A percentile compares a stretch with the other conserved stretches of the same genome.
These are phyloP conservation scores for Sclerurus mexicanus DNA, from an alignment of 2,113 vertebrate genomes.

Conservation along the genomic window DNA sequence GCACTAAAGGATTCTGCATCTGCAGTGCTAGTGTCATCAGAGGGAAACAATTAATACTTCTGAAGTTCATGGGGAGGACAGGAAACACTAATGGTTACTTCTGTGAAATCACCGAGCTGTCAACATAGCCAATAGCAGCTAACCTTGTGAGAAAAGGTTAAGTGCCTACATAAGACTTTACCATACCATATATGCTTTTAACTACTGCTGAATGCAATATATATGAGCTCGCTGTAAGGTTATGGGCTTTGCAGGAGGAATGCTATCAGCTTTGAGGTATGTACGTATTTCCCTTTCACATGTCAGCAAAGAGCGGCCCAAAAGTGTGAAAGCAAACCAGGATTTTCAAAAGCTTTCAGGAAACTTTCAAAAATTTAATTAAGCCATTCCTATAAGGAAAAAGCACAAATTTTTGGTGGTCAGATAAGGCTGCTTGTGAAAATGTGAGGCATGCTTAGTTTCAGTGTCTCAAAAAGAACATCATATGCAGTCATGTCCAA, in stretches of 20 bases:
- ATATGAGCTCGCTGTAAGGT: background rate
- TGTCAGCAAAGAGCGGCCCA: background rate
- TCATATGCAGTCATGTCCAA: background rate
- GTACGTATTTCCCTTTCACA: background rate
- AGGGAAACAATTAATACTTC: conserved; percentile 31
- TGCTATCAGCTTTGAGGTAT: background rate
- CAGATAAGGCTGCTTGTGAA: background rate
- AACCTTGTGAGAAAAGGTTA: background rate
- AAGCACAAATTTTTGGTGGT: background rate
- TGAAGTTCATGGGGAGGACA: conserved; percentile 30
- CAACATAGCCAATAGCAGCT: background rate
- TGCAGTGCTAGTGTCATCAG: background rate
- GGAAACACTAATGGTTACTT: conserved; percentile 18
- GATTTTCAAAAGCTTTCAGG: background rate
- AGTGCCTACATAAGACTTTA: background rate
- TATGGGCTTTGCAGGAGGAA: background rate
- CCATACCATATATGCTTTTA: background rate
- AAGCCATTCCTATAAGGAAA: background rate
- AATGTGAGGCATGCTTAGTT: background rate
- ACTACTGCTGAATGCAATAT: background rate
- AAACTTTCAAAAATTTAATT: background rate
- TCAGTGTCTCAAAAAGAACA: background rate
- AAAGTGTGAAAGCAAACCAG: background rate
- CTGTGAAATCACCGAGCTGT: conserved; percentile 3
- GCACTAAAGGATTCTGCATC: background rate